Base-by-base conservation (phyloP, 35 echinoderm and acorn worm species). In the Nesometra sesokonis region DNA sequence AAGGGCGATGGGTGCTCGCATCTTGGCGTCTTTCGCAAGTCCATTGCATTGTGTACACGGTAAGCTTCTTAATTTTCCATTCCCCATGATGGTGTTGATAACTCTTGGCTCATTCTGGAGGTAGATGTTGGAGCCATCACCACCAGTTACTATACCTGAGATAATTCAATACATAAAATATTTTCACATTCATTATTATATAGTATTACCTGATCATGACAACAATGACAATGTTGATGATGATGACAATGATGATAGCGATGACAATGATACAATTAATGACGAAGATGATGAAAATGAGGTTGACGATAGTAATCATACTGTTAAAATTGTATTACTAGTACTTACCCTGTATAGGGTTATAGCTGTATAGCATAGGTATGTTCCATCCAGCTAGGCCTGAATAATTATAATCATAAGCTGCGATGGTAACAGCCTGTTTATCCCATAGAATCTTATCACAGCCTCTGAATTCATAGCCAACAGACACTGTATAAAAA, bases 401-500 rank as follows among this genome's bases (percentile, higher is more conserved):
- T 34, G 93, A 83, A 17, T 84, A 88, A 78, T 87, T 90, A 90
- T 88, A 92, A 36, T 94, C 79, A 30, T 84, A 33, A 17, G 88
- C 96, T 19, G 88, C 38, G 11, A 99, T 79, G 31, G 80, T 79
- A 17, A 89, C 84, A 17, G 92, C 52, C 35, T 94, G 87, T 17
- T 80, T 86, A 11, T 87, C 80, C 96, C 96, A 99, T 5, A 93
- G 82, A 23, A 94, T 86, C 32, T 91, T 57, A 33, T 83, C 83
- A 85, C 96, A 99, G 13, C 81, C 88, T 47, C 92, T 88, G 87
- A 94, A 99, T 46, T 99, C 92, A 89, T 99, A 99, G 1, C 96
- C 96, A 90, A 99, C 90, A 35, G 90, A 94, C 29, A 99, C 96
- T 99, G 80, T 31, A 39, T 46, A 77, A 39, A 87, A 17, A 37